Evolutionary conservation across 2,888 invertebrate genomes (phyloP).

Genomic region (Agrochola lychnidis): DNA sequence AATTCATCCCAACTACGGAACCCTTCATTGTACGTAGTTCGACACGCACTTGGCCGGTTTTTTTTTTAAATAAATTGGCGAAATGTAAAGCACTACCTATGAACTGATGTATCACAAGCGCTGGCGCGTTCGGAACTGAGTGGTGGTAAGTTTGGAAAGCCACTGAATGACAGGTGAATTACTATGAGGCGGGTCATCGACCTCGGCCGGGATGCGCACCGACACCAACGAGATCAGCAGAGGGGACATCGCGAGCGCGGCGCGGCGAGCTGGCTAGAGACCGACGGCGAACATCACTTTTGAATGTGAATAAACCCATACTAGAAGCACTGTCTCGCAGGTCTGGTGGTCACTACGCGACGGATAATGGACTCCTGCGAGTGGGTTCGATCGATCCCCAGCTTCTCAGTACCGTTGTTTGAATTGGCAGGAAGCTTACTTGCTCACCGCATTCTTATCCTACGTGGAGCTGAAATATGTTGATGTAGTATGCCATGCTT

Average conservation of each 20-base stretch:
- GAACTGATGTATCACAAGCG: no score
- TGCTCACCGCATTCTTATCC: neutral
- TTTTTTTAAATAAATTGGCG: no score
- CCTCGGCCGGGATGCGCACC: neutral
- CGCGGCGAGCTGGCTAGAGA: neutral
- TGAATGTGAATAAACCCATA: neutral
- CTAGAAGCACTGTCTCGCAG: no score
- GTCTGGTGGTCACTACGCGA: neutral
- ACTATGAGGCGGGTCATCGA: neutral
- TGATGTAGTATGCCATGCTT: neutral
- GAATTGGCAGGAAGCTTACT: neutral
- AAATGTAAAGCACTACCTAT: no score
- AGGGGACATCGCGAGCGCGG: neutral
- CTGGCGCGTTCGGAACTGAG: neutral
- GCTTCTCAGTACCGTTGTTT: neutral
- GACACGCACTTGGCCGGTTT: no score
- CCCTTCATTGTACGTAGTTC: no score
- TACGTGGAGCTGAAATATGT: neutral
- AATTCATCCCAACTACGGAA: no score
- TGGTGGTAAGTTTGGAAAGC: constrained; percentile 20
- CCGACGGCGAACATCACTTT: neutral
- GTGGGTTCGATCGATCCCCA: neutral
- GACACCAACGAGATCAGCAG: neutral
- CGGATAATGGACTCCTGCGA: neutral
- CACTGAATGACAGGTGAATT: constrained; percentile 13